Base-by-base conservation (phyloP, 2,113 vertebrate species). In the Chaetops frenatus region DNA sequence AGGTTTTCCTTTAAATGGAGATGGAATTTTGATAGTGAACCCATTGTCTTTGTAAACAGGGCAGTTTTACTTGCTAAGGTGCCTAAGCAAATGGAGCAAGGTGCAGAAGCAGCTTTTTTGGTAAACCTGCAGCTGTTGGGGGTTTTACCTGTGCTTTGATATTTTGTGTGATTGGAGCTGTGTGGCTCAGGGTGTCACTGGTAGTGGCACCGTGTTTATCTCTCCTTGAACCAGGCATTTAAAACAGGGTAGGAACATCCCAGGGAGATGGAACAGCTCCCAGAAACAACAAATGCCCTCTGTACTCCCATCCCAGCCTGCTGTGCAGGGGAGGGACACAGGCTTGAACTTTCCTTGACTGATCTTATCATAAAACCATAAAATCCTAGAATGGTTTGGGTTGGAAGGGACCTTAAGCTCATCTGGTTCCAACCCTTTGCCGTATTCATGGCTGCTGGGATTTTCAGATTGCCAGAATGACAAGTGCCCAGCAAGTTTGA, bases 221-320 rank as follows among this genome's bases (percentile, higher is more conserved):
- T 81, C 15, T 33, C 29, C 38, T 80, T 54, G 33, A 69, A 88
- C 51, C 0, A 0, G 22, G 27, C 33, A 1, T 50, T 81, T 51
- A 7, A 64, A 45, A 9, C 13, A 53, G 50, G 36, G 29, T 15
- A 5, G 0, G 23, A 50, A 24, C 0, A 0, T 50, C 20, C 24
- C 45, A 36, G 61, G 47, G 66, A 53, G 18, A 3, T 0, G 0
- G 36, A 10, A 2, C 21, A 45, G 22, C 50, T 86, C 40, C 53
- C 72, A 60, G 54, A 45, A 28, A 27, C 54, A 66, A 4, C 14
- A 70, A 11, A 33, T n/a, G 31, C 36, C 40, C 60, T 79, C 73
- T 72, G 71, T 28, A 7, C 27, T 58, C 61, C 62, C 3, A 0
- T 48, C 36, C 45, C 42, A 11, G 38, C 3, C 27, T 48, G 25